Percentiles rank a stretch among this genome's conserved stretches.
phyloP scores from a whole-genome alignment of 2,113 vertebrate genomes.

The Labeo rohita region DNA sequence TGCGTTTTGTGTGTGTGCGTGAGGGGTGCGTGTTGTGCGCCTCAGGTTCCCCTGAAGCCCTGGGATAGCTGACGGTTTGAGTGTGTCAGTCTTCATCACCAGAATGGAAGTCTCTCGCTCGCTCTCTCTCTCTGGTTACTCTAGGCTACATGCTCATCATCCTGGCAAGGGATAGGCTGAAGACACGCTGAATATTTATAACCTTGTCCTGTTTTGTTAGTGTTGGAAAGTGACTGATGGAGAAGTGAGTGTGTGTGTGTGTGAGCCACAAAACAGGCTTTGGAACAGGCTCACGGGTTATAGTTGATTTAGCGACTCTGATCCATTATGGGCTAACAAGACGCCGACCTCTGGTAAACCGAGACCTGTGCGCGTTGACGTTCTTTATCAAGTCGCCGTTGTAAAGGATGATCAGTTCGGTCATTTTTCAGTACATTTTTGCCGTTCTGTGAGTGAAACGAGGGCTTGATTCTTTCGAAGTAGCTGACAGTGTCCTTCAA shows the following conservation, averaged over 20 bases:
- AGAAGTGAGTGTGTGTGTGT: slow-evolving; percentile 48
- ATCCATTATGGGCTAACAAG: slow-evolving; percentile 41
- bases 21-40: slow-evolving; percentile 54
- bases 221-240: slow-evolving; percentile 60
- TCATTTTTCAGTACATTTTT: not conserved
- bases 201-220: slow-evolving; percentile 56
- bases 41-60: slow-evolving; percentile 58
- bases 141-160: slow-evolving; percentile 52
- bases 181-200: slow-evolving; percentile 63
- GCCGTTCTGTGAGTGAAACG: not conserved
- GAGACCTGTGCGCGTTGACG: slow-evolving; percentile 9
- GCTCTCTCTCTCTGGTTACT: slow-evolving; percentile 41
- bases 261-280: slow-evolving; percentile 4
- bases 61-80: slow-evolving; percentile 57
- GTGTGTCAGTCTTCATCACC: slow-evolving; percentile 60
- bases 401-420: not conserved
- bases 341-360: not conserved
- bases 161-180: slow-evolving; percentile 57
- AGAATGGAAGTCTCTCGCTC: slow-evolving; percentile 46
- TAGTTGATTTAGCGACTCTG: slow-evolving; percentile 27
- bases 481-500: slow-evolving; percentile 23
- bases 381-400: slow-evolving; percentile 9
- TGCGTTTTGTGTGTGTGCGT: slow-evolving; percentile 28
- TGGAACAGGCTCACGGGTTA: slow-evolving; percentile 13
- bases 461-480: slow-evolving; percentile 1